Base-by-base conservation (phyloP, 2,888 invertebrate species). In the Galeruca laticollis region DNA sequence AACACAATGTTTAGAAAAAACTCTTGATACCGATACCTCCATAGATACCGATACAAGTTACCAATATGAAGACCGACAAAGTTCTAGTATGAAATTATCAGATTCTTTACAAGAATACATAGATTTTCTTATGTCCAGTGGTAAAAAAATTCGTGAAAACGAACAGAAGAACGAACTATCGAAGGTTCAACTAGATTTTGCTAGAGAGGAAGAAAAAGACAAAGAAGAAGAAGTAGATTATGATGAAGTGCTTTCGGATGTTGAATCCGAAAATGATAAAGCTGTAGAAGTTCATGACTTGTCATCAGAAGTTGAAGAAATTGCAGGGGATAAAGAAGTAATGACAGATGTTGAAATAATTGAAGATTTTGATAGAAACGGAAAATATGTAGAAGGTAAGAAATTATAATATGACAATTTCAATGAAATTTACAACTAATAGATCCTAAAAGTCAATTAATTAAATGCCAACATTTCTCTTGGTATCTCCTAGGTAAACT, bases 71-170 rank as follows among this genome's bases (percentile, higher is more conserved):
- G 40, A 56, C 26, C 54, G 52, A 15, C n/a, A 65, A 47, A 56
- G 21, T 1, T 18, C 54, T 33, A 37, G 35, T 5, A 64, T 59
- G 13, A 40, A 54, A n/a, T 49, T 71, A 15, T 64, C 71, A 13
- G 64, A 71, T 20, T 71, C 60, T 54, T 37, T 67, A 6, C 47
- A 67, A 15, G 67, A 69, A 10, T 69, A 69, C 31, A 60, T 51
- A 6, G 60, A 51, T 15, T 51, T 21, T 9, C 52, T 63, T 13
- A 51, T 52, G 52, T 52, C 62, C 0, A 62, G 43, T 15, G 56
- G 56, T 6, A 56, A 56, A 35, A 60, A 60, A 60, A 18, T 21
- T 15, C 40, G 47, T 0, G 40, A 40, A 15, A 60, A n/a, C 15
- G 60, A 60, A 47, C 37, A 59, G 26, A 60, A 47, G 9, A 31